A percentile compares a stretch with the other conserved stretches of the same genome.
Evolutionary conservation across 2,797 vertebrate species (phyloP).

Genomic region (Alcedo quadribrachys): DNA sequence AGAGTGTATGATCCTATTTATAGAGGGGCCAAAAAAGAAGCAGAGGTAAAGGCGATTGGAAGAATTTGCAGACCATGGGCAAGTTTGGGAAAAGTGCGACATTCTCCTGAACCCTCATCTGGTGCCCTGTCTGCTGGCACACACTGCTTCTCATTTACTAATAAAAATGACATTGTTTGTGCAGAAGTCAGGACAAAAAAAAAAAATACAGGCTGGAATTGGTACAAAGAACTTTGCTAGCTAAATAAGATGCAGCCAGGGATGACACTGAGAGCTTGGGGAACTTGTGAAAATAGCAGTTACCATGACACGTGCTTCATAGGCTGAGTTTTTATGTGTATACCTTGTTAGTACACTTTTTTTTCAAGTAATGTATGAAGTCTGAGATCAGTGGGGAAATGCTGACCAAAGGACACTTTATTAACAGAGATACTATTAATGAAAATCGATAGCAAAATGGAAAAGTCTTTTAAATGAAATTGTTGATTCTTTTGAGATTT

Average conservation of each 20-base stretch:
- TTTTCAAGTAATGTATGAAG: background rate
- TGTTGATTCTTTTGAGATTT: background rate
- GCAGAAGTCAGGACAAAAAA: conserved; percentile 2
- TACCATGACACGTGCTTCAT: background rate
- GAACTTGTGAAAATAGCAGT: background rate
- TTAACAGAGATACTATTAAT: background rate
- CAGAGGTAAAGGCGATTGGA: conserved; percentile 5
- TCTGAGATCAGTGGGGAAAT: background rate
- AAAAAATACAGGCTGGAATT: background rate
- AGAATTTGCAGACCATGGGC: background rate
- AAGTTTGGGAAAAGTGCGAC: conserved; percentile 1
- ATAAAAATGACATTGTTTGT: background rate
- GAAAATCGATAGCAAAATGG: background rate
- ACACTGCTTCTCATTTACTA: background rate
- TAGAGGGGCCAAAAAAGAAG: background rate
- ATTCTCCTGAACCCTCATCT: background rate
- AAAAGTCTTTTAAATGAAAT: background rate
- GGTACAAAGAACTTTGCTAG: background rate
- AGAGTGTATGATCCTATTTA: conserved; percentile 18
- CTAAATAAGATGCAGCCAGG: background rate
- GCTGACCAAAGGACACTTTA: background rate
- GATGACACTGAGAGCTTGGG: background rate
- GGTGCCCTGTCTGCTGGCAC: background rate
- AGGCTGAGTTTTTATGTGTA: background rate
- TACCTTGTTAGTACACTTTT: background rate